Evolutionary conservation across 2,113 vertebrate genomes (phyloP).

Genomic region (Lepidothrix coronata): DNA sequence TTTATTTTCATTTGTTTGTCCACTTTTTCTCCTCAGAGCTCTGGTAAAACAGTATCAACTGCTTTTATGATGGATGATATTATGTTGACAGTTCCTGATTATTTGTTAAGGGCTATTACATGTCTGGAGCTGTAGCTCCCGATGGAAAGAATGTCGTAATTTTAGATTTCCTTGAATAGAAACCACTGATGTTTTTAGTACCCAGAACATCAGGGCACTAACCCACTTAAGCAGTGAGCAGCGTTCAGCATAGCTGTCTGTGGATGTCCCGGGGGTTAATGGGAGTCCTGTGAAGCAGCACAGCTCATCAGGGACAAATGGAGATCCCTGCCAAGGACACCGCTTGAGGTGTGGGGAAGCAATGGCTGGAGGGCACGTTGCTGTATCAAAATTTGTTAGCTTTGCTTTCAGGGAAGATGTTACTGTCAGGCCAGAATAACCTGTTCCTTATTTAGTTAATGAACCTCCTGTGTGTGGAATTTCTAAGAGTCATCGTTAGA

Average conservation of each 20-base stretch:
- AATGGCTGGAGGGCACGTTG: background rate
- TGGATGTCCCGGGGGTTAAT: background rate
- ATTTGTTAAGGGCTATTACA: background rate
- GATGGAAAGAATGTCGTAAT: conserved; percentile 9
- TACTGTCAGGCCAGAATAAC: background rate
- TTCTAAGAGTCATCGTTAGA: background rate
- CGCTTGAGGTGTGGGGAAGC: background rate
- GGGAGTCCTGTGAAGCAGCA: background rate
- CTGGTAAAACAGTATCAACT: background rate
- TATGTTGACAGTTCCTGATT: background rate
- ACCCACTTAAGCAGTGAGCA: background rate
- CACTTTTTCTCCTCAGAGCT: background rate
- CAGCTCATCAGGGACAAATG: background rate
- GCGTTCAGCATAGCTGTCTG: background rate
- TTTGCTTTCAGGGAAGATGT: background rate
- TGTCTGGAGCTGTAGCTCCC: background rate
- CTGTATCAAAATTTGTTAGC: background rate
- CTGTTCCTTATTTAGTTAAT: background rate
- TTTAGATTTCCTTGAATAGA: conserved; percentile 15
- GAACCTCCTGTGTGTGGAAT: background rate
- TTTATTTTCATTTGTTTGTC: background rate
- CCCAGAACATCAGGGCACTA: background rate
- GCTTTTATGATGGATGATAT: background rate
- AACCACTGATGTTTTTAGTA: background rate
- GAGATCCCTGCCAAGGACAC: background rate